phyloP scores from a whole-genome alignment of 2,888 invertebrate species.

The Andricus quercusramuli region DNA sequence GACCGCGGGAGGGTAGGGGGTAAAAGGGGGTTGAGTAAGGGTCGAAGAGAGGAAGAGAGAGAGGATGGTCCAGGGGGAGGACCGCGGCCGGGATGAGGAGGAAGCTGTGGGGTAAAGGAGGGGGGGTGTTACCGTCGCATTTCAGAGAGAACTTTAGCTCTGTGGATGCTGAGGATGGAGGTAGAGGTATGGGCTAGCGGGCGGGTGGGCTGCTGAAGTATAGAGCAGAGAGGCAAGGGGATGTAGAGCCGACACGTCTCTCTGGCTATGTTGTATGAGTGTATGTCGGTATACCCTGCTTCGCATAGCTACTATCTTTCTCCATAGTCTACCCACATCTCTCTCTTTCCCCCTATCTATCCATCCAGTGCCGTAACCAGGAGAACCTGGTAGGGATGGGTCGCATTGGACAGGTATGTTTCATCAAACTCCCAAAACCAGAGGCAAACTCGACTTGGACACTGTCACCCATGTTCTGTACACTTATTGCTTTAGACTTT shows the following conservation, averaged over 20 bases:
- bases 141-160: constrained; percentile 73
- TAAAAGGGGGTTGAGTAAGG: constrained; percentile 43
- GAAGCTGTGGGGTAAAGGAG: constrained; percentile 53
- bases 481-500: background rate
- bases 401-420: constrained; percentile 37
- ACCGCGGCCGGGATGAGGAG: constrained; percentile 51
- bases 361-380: constrained; percentile 48
- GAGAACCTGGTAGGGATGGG: constrained; percentile 32
- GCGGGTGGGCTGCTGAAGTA: constrained; percentile 57
- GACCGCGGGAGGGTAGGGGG: constrained; percentile 63
- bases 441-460: background rate
- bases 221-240: constrained; percentile 47
- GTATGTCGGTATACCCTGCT: constrained; percentile 61
- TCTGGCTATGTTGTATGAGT: constrained; percentile 68
- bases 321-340: constrained; percentile 45
- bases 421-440: constrained; percentile 27
- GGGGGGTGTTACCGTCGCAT: constrained; percentile 72
- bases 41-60: constrained; percentile 52
- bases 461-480: background rate
- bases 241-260: constrained; percentile 72
- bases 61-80: constrained; percentile 52
- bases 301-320: constrained; percentile 53
- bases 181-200: constrained; percentile 66
- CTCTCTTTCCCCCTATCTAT: constrained; percentile 59
- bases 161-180: constrained; percentile 64